Percentiles rank a stretch among this genome's conserved stretches.
Conservation (phyloP, 2,113 vertebrate species). For the Vicugna pacos region DNA sequence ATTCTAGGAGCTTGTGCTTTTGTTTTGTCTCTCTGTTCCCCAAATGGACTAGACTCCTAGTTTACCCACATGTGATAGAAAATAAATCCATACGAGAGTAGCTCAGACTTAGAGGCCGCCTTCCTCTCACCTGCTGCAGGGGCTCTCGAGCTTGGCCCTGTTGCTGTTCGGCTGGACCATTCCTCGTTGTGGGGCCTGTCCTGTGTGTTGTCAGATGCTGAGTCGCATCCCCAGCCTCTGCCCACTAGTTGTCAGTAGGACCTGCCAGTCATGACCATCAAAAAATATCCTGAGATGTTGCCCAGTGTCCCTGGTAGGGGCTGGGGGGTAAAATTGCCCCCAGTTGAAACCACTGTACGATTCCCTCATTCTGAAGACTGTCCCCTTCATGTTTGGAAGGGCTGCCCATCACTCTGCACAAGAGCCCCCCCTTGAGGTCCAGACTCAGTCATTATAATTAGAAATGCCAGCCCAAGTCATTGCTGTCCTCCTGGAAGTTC, state of each 20-base stretch:
- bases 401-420: not conserved
- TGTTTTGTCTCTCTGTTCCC: fast-evolving
- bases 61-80: not conserved
- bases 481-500: conserved; percentile 75
- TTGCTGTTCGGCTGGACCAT: fast-evolving
- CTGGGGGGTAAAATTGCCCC: fast-evolving
- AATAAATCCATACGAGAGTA: not conserved
- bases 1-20: not conserved
- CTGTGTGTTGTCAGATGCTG: not conserved
- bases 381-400: not conserved
- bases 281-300: not conserved
- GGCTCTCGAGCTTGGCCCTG: fast-evolving
- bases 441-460: conserved; percentile 65
- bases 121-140: fast-evolving
- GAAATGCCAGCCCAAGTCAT: conserved; percentile 61
- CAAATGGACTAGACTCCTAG: not conserved
- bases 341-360: not conserved
- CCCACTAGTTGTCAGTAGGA: not conserved
- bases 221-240: not conserved
- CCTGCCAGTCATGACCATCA: not conserved
- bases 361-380: not conserved
- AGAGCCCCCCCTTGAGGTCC: conserved; percentile 3
- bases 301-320: not conserved
- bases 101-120: fast-evolving
- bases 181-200: not conserved